phyloP scores from a whole-genome alignment of 2,113 vertebrate genomes.

The Haemorhous mexicanus region DNA sequence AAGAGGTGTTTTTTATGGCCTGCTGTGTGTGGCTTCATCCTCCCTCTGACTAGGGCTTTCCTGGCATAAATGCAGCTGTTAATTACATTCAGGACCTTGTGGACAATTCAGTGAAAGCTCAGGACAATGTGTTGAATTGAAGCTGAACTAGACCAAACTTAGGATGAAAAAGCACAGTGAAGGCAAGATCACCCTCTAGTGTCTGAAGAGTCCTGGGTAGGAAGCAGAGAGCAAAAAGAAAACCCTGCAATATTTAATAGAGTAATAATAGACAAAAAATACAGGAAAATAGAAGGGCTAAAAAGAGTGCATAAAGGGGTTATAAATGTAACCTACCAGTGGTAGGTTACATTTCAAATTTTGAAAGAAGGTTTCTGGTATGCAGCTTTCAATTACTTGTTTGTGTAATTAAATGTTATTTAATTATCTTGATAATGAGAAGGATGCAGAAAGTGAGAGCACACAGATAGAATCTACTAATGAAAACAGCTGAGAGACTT shows the following conservation, averaged over 20 bases:
- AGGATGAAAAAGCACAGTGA: background rate
- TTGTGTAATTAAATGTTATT: background rate
- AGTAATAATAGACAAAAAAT: background rate
- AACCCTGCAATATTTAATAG: background rate
- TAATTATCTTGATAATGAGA: background rate
- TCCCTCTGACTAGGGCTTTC: background rate
- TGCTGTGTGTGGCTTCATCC: background rate
- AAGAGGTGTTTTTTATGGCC: background rate
- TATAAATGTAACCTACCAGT: background rate
- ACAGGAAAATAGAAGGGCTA: background rate
- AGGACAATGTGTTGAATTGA: background rate
- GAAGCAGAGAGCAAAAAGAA: background rate
- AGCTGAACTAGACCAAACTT: background rate
- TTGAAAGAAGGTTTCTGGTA: background rate
- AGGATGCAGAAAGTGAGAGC: background rate
- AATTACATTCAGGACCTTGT: background rate
- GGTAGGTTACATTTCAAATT: background rate
- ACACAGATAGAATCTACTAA: background rate
- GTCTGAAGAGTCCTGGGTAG: background rate
- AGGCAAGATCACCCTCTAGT: constrained; percentile 23
- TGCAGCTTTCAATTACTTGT: background rate
- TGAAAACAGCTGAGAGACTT: background rate
- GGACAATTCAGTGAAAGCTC: background rate
- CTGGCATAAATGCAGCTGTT: background rate
- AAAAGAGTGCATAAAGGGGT: background rate